phyloP scores from a whole-genome alignment of 2,888 invertebrate species.

The Tenthredo scrophulariae region DNA sequence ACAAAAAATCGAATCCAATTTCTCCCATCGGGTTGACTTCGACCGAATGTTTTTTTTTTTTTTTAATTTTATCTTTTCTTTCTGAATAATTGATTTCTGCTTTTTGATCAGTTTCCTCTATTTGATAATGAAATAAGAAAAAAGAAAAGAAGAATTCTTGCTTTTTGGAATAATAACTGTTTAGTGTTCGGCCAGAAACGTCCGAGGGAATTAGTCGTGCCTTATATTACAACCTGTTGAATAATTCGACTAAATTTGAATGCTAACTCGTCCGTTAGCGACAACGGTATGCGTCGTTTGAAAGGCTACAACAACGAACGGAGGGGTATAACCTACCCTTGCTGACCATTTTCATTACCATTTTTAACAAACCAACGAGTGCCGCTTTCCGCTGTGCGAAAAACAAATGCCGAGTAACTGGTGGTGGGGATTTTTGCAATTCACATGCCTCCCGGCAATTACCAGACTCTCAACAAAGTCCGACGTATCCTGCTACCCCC shows the following conservation, averaged over 20 bases:
- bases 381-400: conserved; percentile 5
- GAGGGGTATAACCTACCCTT: neutral
- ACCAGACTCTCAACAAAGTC: conserved; percentile 34
- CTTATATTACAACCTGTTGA: conserved; percentile 52
- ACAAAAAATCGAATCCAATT: neutral
- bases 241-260: conserved; percentile 51
- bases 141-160: neutral
- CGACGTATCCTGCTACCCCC: neutral
- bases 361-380: conserved; percentile 50
- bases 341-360: conserved; percentile 50
- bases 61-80: neutral
- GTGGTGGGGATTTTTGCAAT: conserved; percentile 29
- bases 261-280: conserved; percentile 51
- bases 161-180: neutral
- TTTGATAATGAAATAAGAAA: too few species aligned
- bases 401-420: conserved; percentile 21
- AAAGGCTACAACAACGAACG: conserved; percentile 20
- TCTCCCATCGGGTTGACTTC: neutral
- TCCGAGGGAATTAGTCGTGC: conserved; percentile 46
- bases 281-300: conserved; percentile 24
- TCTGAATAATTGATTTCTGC: neutral
- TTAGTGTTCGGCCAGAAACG: conserved; percentile 18
- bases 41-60: neutral
- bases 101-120: neutral
- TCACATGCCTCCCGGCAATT: conserved; percentile 30